phyloP scores from a whole-genome alignment of 2,113 vertebrate species.

The Cebus imitator region DNA sequence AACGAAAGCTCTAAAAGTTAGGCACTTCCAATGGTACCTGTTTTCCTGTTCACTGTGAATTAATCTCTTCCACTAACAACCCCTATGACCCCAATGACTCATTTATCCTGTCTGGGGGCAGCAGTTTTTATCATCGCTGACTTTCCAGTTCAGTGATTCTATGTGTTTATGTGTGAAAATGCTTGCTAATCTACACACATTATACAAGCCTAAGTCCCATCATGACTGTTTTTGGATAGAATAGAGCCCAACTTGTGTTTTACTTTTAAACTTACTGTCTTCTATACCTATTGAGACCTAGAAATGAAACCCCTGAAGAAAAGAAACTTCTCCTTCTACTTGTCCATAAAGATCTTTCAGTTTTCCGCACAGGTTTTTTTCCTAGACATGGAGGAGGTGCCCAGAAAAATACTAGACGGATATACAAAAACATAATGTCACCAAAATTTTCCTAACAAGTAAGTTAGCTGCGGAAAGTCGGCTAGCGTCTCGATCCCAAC shows the following conservation, averaged over 20 bases:
- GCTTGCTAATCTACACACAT: background rate
- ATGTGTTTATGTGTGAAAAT: background rate
- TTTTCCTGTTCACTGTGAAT: conserved; percentile 51
- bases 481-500: background rate
- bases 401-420: conserved; percentile 33
- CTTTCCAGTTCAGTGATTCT: conserved; percentile 9
- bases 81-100: conserved; percentile 40
- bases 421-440: conserved; percentile 65
- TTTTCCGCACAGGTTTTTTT: conserved; percentile 33
- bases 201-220: background rate
- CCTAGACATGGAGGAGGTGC: conserved; percentile 47
- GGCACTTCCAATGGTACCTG: background rate
- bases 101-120: conserved; percentile 28
- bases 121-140: conserved; percentile 50
- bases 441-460: conserved; percentile 53
- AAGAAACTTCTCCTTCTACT: background rate
- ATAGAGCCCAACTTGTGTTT: background rate
- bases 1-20: conserved; percentile 6
- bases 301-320: conserved; percentile 15
- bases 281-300: background rate
- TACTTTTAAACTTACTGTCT: background rate
- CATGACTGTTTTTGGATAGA: background rate
- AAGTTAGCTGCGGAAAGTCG: conserved; percentile 53
- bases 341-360: conserved; percentile 18
- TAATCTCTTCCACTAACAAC: conserved; percentile 52